These are phyloP conservation scores for Gavialis gangeticus DNA, from an alignment of 2,113 vertebrate species.

Conservation along the genomic window DNA sequence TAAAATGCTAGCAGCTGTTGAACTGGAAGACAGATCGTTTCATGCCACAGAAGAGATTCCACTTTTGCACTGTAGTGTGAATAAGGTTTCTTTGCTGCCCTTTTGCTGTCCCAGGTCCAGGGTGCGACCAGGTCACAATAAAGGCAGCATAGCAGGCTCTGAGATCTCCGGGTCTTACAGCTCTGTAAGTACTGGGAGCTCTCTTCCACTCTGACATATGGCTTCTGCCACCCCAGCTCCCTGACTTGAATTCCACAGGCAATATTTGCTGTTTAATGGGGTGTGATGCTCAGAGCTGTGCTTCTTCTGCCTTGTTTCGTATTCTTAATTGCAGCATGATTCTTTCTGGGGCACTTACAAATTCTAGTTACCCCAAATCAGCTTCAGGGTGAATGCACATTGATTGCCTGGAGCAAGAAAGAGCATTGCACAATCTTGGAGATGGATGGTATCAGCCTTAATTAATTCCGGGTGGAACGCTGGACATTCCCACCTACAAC, in stretches of 20 bases:
- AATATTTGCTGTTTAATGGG: neutral
- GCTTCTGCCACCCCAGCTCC: neutral
- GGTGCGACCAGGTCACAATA: neutral
- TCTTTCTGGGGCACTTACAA: neutral
- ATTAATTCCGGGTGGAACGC: constrained; percentile 2
- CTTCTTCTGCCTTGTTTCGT: neutral
- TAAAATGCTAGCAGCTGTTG: fast-evolving
- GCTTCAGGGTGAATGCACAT: neutral
- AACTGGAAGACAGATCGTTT: neutral
- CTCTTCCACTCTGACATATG: neutral
- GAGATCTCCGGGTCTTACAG: neutral
- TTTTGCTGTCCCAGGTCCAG: neutral
- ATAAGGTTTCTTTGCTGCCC: neutral
- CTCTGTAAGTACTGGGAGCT: neutral
- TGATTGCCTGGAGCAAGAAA: neutral
- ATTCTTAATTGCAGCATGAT: neutral
- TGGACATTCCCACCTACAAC: neutral
- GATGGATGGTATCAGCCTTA: constrained; percentile 4
- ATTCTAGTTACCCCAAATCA: neutral
- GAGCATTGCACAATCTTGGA: constrained; percentile 28
- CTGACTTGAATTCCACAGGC: neutral
- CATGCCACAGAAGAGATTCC: neutral
- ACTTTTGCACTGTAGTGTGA: neutral
- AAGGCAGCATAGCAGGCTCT: neutral
- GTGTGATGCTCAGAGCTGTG: neutral